Percentiles rank a stretch among this genome's conserved stretches.
phyloP scores from a whole-genome alignment of 2,797 vertebrate species.

The Calcarius lapponicus region DNA sequence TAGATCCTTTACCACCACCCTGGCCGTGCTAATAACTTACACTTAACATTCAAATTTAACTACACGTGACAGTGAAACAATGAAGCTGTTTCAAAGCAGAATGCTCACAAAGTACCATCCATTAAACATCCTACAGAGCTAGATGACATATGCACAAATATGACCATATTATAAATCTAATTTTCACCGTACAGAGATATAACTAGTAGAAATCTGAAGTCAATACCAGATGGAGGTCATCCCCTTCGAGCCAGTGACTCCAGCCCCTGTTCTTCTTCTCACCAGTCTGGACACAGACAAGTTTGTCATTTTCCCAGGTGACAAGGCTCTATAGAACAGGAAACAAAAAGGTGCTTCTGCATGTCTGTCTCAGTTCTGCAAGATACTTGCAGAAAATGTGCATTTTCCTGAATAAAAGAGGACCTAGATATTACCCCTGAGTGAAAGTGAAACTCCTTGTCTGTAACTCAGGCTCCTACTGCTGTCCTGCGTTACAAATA shows the following conservation, averaged over 20 bases:
- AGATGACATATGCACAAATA: neutral
- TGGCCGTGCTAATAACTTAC: neutral
- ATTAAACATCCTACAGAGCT: neutral
- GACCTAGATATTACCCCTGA: neutral
- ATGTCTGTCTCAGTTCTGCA: neutral
- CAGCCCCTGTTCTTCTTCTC: slow-evolving; percentile 91
- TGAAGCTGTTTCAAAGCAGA: neutral
- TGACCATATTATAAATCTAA: neutral
- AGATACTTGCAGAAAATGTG: neutral
- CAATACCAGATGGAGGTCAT: slow-evolving; percentile 86
- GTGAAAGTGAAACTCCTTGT: neutral
- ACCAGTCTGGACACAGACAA: slow-evolving; percentile 85
- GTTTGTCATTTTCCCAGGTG: slow-evolving; percentile 83
- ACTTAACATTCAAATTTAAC: neutral
- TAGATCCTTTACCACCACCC: neutral
- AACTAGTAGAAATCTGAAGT: neutral
- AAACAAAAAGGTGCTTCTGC: neutral
- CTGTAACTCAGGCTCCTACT: neutral
- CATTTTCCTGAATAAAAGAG: neutral
- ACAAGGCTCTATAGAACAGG: slow-evolving; percentile 80
- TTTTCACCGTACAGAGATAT: neutral
- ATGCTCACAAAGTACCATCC: neutral
- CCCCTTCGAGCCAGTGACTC: slow-evolving; percentile 89
- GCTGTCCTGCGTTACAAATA: neutral
- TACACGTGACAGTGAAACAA: neutral